A percentile compares a stretch with the other conserved stretches of the same genome.
These are phyloP conservation scores for Phylloscopus whistleri DNA, from an alignment of 2,113 vertebrate genomes.

Conservation along the genomic window DNA sequence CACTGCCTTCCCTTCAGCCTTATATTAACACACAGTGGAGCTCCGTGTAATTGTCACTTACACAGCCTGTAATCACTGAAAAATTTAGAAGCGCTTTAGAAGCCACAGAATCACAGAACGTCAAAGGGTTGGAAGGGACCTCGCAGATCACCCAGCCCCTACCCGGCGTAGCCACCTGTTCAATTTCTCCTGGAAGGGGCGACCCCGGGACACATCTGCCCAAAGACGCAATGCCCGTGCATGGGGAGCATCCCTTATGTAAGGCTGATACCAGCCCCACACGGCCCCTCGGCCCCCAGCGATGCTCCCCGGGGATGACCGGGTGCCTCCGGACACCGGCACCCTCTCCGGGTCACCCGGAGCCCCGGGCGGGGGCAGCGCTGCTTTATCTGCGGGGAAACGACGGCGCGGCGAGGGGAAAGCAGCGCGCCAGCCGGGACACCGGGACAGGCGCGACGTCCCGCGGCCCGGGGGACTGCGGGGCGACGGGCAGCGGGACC, in stretches of 20 bases:
- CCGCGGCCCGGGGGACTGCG: neutral
- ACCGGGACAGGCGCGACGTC: neutral
- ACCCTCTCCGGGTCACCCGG: fast-evolving
- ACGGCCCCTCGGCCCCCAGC: fast-evolving
- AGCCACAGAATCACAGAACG: neutral
- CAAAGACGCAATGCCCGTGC: fast-evolving
- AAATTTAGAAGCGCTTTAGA: neutral
- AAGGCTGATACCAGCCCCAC: neutral
- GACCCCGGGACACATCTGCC: fast-evolving
- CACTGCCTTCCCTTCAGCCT: neutral
- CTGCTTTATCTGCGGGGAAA: fast-evolving
- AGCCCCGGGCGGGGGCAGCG: neutral
- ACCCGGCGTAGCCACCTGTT: fast-evolving
- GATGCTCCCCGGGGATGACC: neutral
- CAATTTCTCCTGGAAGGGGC: neutral
- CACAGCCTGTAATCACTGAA: neutral
- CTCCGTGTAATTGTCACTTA: neutral
- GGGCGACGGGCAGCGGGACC: neutral
- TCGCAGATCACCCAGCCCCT: neutral
- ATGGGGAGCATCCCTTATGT: neutral
- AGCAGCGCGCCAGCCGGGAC: neutral
- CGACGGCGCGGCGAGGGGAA: fast-evolving
- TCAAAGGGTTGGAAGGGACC: neutral
- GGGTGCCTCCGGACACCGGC: fast-evolving
- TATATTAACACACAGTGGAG: fast-evolving